Base-by-base conservation (phyloP, 23 tunicate genomes). In the Styela clava region DNA sequence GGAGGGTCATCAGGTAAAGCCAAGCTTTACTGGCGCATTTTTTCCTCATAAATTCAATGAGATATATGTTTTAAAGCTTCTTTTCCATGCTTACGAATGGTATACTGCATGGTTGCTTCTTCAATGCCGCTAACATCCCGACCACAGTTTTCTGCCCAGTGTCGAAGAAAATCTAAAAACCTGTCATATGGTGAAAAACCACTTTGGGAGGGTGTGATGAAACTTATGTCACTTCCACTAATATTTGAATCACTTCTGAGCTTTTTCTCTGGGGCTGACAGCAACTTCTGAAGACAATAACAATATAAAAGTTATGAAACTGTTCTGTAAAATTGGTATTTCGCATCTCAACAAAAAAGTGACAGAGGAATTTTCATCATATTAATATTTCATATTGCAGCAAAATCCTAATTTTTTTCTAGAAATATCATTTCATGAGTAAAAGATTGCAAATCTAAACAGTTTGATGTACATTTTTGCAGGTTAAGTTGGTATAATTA, bases 71-170 rank as follows among this genome's bases (percentile, higher is more conserved):
- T 22, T 1, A 76, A 44, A 56, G 27, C 21, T 5, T 52, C 65
- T 44, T 25, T 44, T 25, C 81, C 81, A 52, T 76, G 31, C 35
- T 76, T 22, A 22, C 18, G 27, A 0, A 29, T 51, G 0, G 81
- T 44, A 76, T 44, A 25, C 26, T 76, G 81, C 81, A 76, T 76
- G 7, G 65, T 52, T 7, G 81, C 81, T 31, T 36, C 31, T 52
- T 51, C 81, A 20, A 76, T 30, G 22, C 31, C 16, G 22, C 31
- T 29, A 24, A 67, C 24, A 25, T 1, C 71, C 0, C 16, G 23
- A 67, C 31, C 22, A 22, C 24, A 67, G 71, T 67, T 25, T 25
- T 29, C 31, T 16, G 71, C 71, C 22, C 24, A 16, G 22, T 27
- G 31, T 16, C 31, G 71, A 16, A 67, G 19, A 29, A 18, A 12